A percentile compares a stretch with the other conserved stretches of the same genome.
These are phyloP conservation scores for Chaetophractus vellerosus DNA, from an alignment of 2,797 vertebrate genomes.

Conservation along the genomic window DNA sequence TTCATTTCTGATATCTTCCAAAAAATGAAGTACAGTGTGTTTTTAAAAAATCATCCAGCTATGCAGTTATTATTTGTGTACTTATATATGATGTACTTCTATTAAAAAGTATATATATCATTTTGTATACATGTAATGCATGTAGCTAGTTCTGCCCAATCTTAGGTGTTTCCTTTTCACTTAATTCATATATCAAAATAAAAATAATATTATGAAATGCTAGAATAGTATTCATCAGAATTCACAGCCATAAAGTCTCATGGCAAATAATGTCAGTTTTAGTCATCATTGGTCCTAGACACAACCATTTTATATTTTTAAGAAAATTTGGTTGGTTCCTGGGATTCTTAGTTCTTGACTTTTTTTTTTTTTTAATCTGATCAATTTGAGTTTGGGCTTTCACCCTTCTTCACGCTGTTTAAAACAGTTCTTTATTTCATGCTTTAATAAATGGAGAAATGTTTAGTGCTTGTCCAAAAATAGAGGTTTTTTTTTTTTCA, in stretches of 20 bases:
- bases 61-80: neutral
- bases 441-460: neutral
- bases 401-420: neutral
- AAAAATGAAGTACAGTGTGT: neutral
- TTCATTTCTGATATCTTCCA: neutral
- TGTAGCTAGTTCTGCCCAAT: neutral
- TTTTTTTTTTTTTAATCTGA: neutral
- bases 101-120: neutral
- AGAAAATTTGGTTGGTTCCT: neutral
- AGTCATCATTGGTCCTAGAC: too few relatives aligned
- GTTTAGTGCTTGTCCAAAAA: neutral
- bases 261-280: neutral
- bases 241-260: neutral
- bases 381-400: neutral
- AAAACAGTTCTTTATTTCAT: neutral
- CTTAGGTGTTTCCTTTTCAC: neutral
- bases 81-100: neutral
- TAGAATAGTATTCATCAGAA: neutral
- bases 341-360: neutral
- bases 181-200: conserved; percentile 4
- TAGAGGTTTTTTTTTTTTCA: neutral
- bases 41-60: neutral
- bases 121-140: neutral
- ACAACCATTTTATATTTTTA: neutral
- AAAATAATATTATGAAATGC: neutral